These are phyloP conservation scores for Drosophila virilis DNA, from an alignment of 1,140 invertebrate species.

Conservation along the genomic window DNA sequence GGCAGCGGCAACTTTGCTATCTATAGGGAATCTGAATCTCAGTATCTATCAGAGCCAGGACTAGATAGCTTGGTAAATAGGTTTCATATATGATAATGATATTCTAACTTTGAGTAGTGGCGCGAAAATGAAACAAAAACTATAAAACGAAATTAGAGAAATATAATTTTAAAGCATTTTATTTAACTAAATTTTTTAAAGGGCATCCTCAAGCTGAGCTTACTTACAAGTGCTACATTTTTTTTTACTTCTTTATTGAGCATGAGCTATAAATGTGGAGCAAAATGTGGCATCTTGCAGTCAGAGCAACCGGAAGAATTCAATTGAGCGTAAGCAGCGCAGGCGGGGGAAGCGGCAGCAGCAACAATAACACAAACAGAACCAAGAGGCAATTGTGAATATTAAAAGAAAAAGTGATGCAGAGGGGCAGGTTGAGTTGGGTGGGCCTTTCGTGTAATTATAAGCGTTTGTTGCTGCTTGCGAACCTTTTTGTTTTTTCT, in stretches of 20 bases:
- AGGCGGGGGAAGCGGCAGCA: neutral
- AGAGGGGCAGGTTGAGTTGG: conserved; percentile 1
- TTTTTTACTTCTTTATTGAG: conserved; percentile 80
- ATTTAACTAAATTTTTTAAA: neutral
- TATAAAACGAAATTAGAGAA: neutral
- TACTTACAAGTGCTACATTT: conserved; percentile 26
- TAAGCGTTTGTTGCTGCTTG: conserved; percentile 33
- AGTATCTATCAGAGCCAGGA: too few species aligned
- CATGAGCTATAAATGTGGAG: conserved; percentile 76
- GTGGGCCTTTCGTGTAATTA: conserved; percentile 33
- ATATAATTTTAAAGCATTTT: neutral
- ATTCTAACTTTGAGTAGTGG: neutral
- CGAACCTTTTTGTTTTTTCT: conserved; percentile 17
- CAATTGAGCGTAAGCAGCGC: conserved; percentile 73
- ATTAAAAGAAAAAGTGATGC: conserved; percentile 51
- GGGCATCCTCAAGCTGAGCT: neutral
- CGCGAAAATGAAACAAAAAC: neutral
- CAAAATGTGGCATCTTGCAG: conserved; percentile 57
- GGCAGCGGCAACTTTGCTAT: neutral
- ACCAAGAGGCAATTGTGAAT: conserved; percentile 59
- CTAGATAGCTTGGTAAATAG: too few species aligned
- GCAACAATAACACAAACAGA: conserved; percentile 20
- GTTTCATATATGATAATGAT: too few species aligned
- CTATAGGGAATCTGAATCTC: too few species aligned
- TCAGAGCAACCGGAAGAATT: conserved; percentile 73